A percentile compares a stretch with the other conserved stretches of the same genome.
Evolutionary conservation across 2,797 vertebrate genomes (phyloP).

Genomic region (Hirundo rustica): DNA sequence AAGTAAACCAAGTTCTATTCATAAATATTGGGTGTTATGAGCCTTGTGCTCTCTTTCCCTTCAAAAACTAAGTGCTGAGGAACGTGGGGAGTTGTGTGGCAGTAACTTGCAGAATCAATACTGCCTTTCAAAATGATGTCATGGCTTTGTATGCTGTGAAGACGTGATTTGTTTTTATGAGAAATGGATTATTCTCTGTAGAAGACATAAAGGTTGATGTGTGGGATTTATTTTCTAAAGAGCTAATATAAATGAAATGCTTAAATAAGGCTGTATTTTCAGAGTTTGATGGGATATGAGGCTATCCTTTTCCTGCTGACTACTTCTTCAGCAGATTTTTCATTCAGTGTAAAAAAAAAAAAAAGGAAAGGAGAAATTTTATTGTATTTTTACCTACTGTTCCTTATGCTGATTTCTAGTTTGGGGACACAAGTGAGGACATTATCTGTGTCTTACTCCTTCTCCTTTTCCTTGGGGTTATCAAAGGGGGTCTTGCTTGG

Average conservation of each 20-base stretch:
- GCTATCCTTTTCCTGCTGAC: neutral
- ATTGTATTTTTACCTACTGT: neutral
- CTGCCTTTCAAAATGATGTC: neutral
- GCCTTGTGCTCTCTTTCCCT: neutral
- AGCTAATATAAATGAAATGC: neutral
- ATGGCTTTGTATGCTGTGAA: neutral
- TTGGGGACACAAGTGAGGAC: neutral
- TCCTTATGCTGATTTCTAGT: neutral
- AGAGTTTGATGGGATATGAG: neutral
- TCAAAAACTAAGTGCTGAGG: neutral
- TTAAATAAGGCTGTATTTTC: neutral
- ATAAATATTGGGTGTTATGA: fast-evolving
- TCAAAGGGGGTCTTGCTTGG: neutral
- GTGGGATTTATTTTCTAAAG: neutral
- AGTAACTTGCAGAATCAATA: neutral
- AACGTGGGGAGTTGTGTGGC: neutral
- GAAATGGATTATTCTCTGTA: neutral
- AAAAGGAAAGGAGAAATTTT: neutral
- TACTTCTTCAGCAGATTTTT: neutral
- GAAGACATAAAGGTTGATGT: neutral
- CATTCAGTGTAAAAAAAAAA: neutral
- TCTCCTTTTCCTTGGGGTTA: neutral
- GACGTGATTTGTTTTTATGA: neutral
- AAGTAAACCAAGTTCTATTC: fast-evolving
- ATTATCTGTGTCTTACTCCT: fast-evolving